Base-by-base conservation (phyloP, 2,797 vertebrate species). In the Luscinia luscinia region DNA sequence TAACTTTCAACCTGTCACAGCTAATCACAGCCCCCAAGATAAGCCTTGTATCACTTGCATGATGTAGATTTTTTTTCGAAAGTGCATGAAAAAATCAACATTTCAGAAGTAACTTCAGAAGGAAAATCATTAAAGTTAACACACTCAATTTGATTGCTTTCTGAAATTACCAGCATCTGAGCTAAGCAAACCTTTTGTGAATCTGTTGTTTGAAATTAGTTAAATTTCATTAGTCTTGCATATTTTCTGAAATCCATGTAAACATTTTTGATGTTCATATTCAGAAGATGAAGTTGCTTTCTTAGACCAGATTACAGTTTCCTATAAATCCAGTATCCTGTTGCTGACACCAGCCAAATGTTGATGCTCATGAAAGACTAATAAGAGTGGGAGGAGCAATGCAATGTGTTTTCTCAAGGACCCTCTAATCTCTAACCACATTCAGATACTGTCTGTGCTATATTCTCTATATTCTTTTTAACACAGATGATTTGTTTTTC, bases 61-160 rank as follows among this genome's bases (percentile, higher is more conserved):
- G 20, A 52, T 61, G 68, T 26, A 51, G 48, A 51, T 46, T 54
- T 63, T 80, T 51, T 83, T 83, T 12, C 14, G 17, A 14, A 27
- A 23, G 41, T 75, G 75, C 32, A 24, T 22, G 15, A 73, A 78
- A 43, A 88, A 86, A 28, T 82, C 52, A 70, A 22, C 26, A 81
- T 84, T 89, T 91, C 45, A 87, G 59, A 90, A 92, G 75, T 28
- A 21, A 64, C 81, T 86, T 57, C 19, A 51, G 78, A 89, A 91
- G 55, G 27, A 34, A 93, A 41, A 49, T 45, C 36, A 64, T 82
- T 92, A 76, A 46, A 84, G 18, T 75, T 57, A 79, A 68, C 63
- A 46, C 63, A 70, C 5, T 74, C 76, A 77, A 49, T 93, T 95
- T 41, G 3, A 73, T 58, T 40, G 7, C 18, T 87, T 87, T 95